Conservation (phyloP, 2,888 invertebrate species). For the Drosophila helvetica region DNA sequence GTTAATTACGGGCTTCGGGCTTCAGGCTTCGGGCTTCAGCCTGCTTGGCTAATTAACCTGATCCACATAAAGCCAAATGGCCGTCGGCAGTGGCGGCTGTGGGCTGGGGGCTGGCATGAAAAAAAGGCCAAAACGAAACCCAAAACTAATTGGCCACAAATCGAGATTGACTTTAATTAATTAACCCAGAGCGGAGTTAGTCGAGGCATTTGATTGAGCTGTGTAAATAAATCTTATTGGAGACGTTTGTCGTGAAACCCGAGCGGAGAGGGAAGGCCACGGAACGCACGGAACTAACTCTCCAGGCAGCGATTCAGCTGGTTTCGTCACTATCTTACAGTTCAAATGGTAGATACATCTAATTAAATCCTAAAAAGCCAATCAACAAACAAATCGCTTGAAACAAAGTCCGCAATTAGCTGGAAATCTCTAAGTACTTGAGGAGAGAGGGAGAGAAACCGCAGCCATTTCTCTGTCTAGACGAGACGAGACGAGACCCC, state of each 20-base stretch:
- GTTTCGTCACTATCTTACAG: background rate
- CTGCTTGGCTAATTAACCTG: slow-evolving; percentile 64
- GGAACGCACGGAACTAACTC: background rate
- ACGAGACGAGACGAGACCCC: slow-evolving; percentile 49
- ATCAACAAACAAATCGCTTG: slow-evolving; percentile 42
- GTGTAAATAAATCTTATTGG: slow-evolving; percentile 47
- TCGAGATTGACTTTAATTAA: slow-evolving; percentile 71
- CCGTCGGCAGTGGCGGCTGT: slow-evolving; percentile 15
- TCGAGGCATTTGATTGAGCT: slow-evolving; percentile 50
- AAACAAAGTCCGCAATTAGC: slow-evolving; percentile 64
- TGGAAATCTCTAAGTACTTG: slow-evolving; percentile 7
- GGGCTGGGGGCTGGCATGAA: background rate
- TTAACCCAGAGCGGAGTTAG: slow-evolving; percentile 45
- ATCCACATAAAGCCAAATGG: slow-evolving; percentile 60
- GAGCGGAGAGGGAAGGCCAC: slow-evolving; percentile 31
- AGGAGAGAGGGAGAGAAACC: slow-evolving; percentile 31
- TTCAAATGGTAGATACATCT: slow-evolving; percentile 13
- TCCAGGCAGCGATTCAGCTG: background rate
- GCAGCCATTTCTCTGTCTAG: slow-evolving; percentile 34
- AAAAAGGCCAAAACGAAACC: slow-evolving; percentile 46
- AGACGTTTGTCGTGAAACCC: slow-evolving; percentile 19
- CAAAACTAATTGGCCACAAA: slow-evolving; percentile 64
- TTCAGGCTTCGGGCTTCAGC: slow-evolving; percentile 25
- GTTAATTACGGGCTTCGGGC: slow-evolving; percentile 56
- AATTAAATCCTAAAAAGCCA: slow-evolving; percentile 37